Evolutionary conservation across 92 coral and sea anemone species (phyloP).

Genomic region (Ricordea florida): DNA sequence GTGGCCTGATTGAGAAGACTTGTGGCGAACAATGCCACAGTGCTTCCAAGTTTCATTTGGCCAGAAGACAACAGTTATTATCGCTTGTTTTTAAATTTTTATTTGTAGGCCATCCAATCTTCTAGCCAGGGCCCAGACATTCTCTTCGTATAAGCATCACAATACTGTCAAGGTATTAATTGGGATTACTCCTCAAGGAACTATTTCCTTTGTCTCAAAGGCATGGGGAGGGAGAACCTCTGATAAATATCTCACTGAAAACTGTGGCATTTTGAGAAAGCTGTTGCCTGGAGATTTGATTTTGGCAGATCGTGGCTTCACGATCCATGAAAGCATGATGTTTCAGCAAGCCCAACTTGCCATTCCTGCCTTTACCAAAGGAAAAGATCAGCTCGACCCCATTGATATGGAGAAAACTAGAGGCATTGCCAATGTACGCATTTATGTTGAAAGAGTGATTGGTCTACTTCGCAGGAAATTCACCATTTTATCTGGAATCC

Average conservation of each 20-base stretch:
- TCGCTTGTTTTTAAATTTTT: neutral
- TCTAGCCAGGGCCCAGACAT: neutral
- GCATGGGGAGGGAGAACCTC: conserved; percentile 5
- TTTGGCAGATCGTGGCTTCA: neutral
- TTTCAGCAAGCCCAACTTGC: conserved; percentile 1
- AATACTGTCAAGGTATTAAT: conserved; percentile 8
- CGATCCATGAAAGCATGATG: neutral
- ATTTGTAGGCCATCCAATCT: neutral
- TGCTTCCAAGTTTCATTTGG: conserved; percentile 24
- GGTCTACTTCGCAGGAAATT: conserved; percentile 5
- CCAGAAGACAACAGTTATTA: neutral
- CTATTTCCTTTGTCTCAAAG: neutral
- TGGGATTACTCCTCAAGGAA: conserved; percentile 27
- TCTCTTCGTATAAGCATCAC: conserved; percentile 8
- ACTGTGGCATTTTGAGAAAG: neutral
- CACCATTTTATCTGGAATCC: neutral
- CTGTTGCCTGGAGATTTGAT: neutral
- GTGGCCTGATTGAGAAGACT: no score
- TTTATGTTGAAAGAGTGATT: conserved; percentile 20
- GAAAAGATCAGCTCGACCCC: conserved; percentile 15
- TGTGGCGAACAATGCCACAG: conserved; percentile 20
- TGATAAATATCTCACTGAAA: neutral
- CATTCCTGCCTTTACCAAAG: conserved; percentile 24
- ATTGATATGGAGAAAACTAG: conserved; percentile 14
- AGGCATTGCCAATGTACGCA: conserved; percentile 7